These are phyloP conservation scores for Clarias laeviceps DNA, from an alignment of 2,797 vertebrate genomes.

Conservation along the genomic window DNA sequence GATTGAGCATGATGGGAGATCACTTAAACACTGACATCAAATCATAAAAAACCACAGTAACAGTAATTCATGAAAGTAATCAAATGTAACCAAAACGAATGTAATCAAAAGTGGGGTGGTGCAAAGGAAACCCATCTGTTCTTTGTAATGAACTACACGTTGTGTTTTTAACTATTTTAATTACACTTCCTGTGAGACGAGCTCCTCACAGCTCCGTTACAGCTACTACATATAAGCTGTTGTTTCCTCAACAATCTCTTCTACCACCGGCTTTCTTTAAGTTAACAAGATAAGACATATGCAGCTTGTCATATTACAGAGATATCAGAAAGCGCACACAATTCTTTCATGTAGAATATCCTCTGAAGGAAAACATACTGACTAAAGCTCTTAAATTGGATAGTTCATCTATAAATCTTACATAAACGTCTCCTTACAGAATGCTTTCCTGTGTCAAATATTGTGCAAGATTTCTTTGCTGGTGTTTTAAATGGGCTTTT, in stretches of 20 bases:
- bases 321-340: not conserved
- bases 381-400: not conserved
- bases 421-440: not conserved
- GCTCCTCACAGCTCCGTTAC: not conserved
- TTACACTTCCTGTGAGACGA: not conserved
- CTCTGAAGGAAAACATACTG: not conserved
- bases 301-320: not conserved
- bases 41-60: no score
- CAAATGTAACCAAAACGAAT: no score
- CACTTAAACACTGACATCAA: no score
- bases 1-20: no score
- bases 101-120: no score
- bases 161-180: not conserved
- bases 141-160: not conserved
- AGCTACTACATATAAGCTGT: not conserved
- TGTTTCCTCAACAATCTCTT: not conserved
- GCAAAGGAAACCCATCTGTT: no score
- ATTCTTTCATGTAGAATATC: not conserved
- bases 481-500: not conserved
- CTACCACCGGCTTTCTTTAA: not conserved
- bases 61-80: no score
- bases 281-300: not conserved
- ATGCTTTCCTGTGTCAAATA: not conserved
- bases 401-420: not conserved
- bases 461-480: not conserved